Base-by-base conservation (phyloP, 2,113 vertebrate genomes). In the Xenopus laevis region DNA sequence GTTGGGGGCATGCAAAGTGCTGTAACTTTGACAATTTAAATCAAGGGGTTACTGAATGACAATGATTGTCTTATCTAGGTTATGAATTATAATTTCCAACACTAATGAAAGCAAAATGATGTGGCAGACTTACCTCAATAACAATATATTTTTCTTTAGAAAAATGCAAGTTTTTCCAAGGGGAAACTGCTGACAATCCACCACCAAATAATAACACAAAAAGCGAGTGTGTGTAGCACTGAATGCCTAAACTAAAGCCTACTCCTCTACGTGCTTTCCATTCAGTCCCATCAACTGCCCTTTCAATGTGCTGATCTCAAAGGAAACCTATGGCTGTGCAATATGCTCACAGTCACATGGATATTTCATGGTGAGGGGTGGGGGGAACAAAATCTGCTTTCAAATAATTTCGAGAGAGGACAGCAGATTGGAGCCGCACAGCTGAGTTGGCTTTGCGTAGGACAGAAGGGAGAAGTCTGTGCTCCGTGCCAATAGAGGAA, bases 261-360 rank as follows among this genome's bases (percentile, higher is more conserved):
- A 59, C 18, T 74, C 27, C 64, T 74, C 20, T 74, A 46, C 63
- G 27, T 46, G 65, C 65, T 18, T 55, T 45, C 72, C 13, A 69
- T 65, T 81, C 23, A 77, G 75, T 57, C 68, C 64, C 79, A 63
- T 50, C 68, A 78, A 74, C 77, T 80, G 76, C 62, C 71, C 74
- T 79, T 71, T 71, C 78, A 80, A 80, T 15, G 50, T 72, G 61
- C 60, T 71, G 72, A 83, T 87, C 82, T 76, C 86, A 84, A 85
- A 72, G 83, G 87, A 86, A 83, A 87, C 83, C 59, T 77, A 70
- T n/a, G 60, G 71, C 79, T 82, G 84, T 80, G 80, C 82, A 82
- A 74, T 81, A 80, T 78, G 64, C 47, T 62, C 69, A 73, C 46
- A 0, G 65, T 45, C 67, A 65, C 0, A 70, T 27, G 33, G 46